Conservation (phyloP, 2,888 invertebrate genomes). For the Drosophila anomalipes region DNA sequence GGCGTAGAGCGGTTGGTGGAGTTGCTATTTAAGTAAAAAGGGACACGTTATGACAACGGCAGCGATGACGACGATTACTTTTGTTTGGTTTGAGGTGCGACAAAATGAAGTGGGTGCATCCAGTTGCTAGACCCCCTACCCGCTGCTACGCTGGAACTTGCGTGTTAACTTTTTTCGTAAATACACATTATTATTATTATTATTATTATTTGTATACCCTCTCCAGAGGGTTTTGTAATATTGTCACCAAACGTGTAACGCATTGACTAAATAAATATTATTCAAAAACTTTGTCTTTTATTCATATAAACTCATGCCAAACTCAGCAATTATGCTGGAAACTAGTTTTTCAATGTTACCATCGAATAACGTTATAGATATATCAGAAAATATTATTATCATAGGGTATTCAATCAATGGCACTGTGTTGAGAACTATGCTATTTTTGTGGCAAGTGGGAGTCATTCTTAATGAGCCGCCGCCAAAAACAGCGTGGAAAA, state of each 20-base stretch:
- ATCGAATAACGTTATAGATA: not conserved
- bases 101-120: slow-evolving; percentile 33
- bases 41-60: slow-evolving; percentile 27
- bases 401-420: not conserved
- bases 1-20: not conserved
- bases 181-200: slow-evolving; percentile 16
- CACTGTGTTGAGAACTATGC: not conserved
- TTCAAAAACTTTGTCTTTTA: not conserved
- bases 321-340: not conserved
- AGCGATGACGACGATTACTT: slow-evolving; percentile 28
- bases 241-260: not conserved
- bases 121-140: not conserved
- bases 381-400: too few species aligned
- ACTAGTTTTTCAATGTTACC: not conserved
- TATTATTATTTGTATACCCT: not conserved
- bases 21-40: not conserved
- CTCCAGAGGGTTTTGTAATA: not conserved
- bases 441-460: not conserved
- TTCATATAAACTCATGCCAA: not conserved
- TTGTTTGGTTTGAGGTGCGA: slow-evolving; percentile 53
- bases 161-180: slow-evolving; percentile 35
- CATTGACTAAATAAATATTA: not conserved
- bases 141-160: slow-evolving; percentile 23
- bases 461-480: slow-evolving; percentile 51
- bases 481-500: slow-evolving; percentile 31